phyloP scores from a whole-genome alignment of 2,888 invertebrate species.

The Aromia moschata region DNA sequence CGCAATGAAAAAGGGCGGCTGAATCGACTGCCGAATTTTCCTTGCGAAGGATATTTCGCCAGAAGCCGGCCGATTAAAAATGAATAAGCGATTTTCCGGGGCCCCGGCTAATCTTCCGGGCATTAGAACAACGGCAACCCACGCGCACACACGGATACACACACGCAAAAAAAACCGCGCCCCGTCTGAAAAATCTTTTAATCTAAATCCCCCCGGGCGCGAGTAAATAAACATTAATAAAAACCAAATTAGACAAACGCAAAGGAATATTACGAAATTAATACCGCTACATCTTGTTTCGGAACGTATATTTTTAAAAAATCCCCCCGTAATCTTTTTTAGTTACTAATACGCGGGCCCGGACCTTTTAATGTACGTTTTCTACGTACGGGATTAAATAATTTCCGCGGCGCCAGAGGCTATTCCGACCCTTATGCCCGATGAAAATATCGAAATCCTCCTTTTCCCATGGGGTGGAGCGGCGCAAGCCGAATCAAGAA shows the following conservation, averaged over 20 bases:
- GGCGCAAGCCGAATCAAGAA: no score
- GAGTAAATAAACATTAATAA: conserved; percentile 34
- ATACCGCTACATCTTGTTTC: conserved; percentile 43
- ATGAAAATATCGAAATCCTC: conserved; percentile 52
- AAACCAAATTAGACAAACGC: conserved; percentile 36
- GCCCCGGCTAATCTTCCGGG: background rate
- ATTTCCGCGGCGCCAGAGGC: conserved; percentile 53
- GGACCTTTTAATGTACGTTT: conserved; percentile 56
- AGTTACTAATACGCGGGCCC: conserved; percentile 57
- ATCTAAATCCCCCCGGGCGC: conserved; percentile 15
- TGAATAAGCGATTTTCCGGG: background rate
- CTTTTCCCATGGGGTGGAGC: conserved; percentile 38
- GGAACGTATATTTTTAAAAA: conserved; percentile 51
- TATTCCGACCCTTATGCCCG: conserved; percentile 50
- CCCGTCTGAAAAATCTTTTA: conserved; percentile 16
- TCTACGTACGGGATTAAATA: conserved; percentile 58
- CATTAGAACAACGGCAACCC: background rate
- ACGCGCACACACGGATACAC: no score
- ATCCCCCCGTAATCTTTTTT: conserved; percentile 60
- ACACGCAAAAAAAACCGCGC: background rate
- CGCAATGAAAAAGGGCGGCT: no score
- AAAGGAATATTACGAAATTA: conserved; percentile 37
- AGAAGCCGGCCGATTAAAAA: background rate
- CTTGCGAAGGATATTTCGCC: no score
- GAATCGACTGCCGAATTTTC: no score